Conservation (phyloP, 2,888 invertebrate genomes). For the Xanthorhoe spadicearia region DNA sequence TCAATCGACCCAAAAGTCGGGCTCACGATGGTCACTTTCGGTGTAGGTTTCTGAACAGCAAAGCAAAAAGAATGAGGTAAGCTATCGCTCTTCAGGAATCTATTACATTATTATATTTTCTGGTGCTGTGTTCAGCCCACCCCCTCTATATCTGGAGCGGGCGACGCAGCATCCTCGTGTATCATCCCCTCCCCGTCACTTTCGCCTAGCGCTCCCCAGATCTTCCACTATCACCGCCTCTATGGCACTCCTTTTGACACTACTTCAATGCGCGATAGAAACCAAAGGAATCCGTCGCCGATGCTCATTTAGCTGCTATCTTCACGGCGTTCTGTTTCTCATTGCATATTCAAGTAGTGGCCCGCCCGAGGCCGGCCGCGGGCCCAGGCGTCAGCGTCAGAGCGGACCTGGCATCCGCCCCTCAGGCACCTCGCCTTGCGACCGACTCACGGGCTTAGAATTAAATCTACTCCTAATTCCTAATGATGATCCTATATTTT, state of each 20-base stretch:
- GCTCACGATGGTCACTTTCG: constrained; percentile 44
- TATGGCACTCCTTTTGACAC: constrained; percentile 66
- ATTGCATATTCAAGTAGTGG: constrained; percentile 63
- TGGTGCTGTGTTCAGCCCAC: constrained; percentile 11
- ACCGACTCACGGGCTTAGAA: constrained; percentile 61
- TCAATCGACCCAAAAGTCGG: constrained; percentile 23
- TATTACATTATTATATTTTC: constrained; percentile 46
- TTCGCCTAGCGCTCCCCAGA: constrained; percentile 76
- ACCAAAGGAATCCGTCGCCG: constrained; percentile 46
- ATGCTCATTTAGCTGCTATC: constrained; percentile 45
- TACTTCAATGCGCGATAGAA: constrained; percentile 63
- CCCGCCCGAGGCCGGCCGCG: constrained; percentile 52
- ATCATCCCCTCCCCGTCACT: constrained; percentile 48
- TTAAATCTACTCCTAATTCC: constrained; percentile 72
- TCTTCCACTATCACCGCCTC: constrained; percentile 77
- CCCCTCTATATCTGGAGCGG: constrained; percentile 13
- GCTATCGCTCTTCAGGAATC: constrained; percentile 55
- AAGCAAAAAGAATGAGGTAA: background rate
- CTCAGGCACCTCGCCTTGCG: constrained; percentile 36
- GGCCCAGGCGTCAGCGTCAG: background rate
- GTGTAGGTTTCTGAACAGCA: constrained; percentile 57
- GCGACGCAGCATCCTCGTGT: constrained; percentile 33
- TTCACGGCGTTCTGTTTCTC: constrained; percentile 42
- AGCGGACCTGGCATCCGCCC: background rate
- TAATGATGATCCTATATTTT: constrained; percentile 81